A percentile compares a stretch with the other conserved stretches of the same genome.
Evolutionary conservation across 1,140 invertebrate species (phyloP).

Genomic region (Hydropsyche tenuis): DNA sequence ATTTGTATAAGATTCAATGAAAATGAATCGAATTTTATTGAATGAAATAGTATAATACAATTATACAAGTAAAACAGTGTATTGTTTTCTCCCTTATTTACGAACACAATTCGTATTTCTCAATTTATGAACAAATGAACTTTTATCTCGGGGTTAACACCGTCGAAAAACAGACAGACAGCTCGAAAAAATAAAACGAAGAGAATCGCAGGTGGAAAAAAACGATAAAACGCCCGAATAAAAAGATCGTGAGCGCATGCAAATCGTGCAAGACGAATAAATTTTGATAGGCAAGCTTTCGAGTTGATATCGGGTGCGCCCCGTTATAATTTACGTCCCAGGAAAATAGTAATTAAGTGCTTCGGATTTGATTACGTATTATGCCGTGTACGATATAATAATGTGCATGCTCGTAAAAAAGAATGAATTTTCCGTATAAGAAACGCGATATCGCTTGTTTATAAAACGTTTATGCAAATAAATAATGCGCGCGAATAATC

Average conservation of each 20-base stretch:
- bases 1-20: too few relatives aligned
- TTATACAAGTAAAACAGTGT: too few relatives aligned
- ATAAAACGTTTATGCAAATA: too few relatives aligned
- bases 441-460: too few relatives aligned
- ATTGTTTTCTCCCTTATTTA: too few relatives aligned
- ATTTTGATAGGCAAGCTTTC: slow-evolving; percentile 25
- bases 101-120: not conserved
- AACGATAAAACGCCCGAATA: not conserved
- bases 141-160: not conserved
- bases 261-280: slow-evolving; percentile 31
- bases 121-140: slow-evolving; percentile 11
- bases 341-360: slow-evolving; percentile 23
- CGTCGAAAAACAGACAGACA: not conserved
- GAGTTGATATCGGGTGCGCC: not conserved
- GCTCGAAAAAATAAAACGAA: not conserved
- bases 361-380: not conserved
- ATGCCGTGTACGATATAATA: too few relatives aligned
- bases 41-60: too few relatives aligned
- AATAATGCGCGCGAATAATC: too few relatives aligned
- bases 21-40: too few relatives aligned
- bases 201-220: not conserved
- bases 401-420: too few relatives aligned
- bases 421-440: too few relatives aligned
- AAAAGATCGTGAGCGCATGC: slow-evolving; percentile 28
- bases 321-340: slow-evolving; percentile 29